A percentile compares a stretch with the other conserved stretches of the same genome.
Evolutionary conservation across 2,797 vertebrate genomes (phyloP).

Genomic region (Thalassophryne amazonica): DNA sequence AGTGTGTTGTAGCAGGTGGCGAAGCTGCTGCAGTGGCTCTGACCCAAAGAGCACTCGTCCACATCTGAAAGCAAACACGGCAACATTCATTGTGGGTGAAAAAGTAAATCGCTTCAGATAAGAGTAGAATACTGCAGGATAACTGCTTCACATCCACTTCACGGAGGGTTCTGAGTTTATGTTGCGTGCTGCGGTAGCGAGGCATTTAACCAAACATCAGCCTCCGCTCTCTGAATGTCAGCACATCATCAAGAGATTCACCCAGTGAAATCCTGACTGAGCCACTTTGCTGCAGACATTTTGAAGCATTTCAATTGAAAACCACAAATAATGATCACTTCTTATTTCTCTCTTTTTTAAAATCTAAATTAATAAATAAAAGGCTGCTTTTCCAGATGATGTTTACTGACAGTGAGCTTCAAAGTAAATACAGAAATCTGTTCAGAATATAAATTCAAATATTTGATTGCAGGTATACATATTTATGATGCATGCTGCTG

Average conservation of each 20-base stretch:
- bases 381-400: not conserved
- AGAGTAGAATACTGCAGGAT: slow-evolving; percentile 32
- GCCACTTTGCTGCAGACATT: not conserved
- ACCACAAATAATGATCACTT: not conserved
- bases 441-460: not conserved
- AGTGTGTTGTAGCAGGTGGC: slow-evolving; percentile 92
- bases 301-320: not conserved
- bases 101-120: slow-evolving; percentile 24
- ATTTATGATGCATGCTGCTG: not conserved
- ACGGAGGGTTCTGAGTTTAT: slow-evolving; percentile 8
- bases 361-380: not conserved
- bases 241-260: slow-evolving; percentile 1
- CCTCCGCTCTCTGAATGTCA: slow-evolving; percentile 2
- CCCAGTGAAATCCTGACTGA: not conserved
- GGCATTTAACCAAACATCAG: slow-evolving; percentile 6
- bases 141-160: slow-evolving; percentile 37
- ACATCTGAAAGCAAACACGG: slow-evolving; percentile 81
- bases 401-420: not conserved
- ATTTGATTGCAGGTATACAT: not conserved
- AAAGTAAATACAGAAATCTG: not conserved
- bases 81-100: slow-evolving; percentile 14
- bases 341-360: not conserved
- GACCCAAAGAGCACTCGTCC: slow-evolving; percentile 88
- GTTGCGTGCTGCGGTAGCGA: not conserved
- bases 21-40: slow-evolving; percentile 83